Evolutionary conservation across 53 echinoderm and acorn worm genomes (phyloP), one percentile per base, ranked within the genome.

Genomic region (Echinarachnius parma): DNA sequence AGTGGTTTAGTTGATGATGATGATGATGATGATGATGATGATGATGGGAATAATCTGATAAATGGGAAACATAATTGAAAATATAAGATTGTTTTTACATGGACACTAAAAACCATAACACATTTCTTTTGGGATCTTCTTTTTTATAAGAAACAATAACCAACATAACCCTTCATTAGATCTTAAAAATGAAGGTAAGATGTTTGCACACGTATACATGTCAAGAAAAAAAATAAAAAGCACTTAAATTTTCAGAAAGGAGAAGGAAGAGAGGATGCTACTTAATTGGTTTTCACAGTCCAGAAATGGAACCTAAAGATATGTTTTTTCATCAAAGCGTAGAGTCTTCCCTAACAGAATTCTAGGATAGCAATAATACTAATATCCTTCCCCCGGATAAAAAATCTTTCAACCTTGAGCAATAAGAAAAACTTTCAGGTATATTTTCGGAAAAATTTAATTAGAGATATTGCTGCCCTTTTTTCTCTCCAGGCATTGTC

Each of bases 401-500:
- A n/a, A 48, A 31, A 66, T 48, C 28, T 48, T 31, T 9, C 68
- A 68, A 68, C 68, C 68, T 68, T 68, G 50, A 68, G 68, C 32
- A 24, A 68, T 52, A 52, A 68, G n/a, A 68, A 68, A 34, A 22
- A 35, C 68, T 52, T 68, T 52, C 50, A 18, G 4, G 13, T 29
- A 45, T 28, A 50, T 68, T 68, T 68, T 68, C 34, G 34, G 49
- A 34, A 68, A 68, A 68, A 68, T 68, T 68, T 68, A 68, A 68
- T 68, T 68, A 68, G 50, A 68, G 68, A 31, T 68, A 49, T 68
- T 68, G 50, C 68, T 37, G 4, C 34, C n/a, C 21, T 65, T 29
- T 65, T 8, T 65, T 45, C 65, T 65, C 46, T 65, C n/a, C 18
- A 68, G 68, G 68, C 68, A 68, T 52, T 68, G 68, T 68, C 68